phyloP scores from a whole-genome alignment of 2,888 invertebrate species.

The Clunio marinus region DNA sequence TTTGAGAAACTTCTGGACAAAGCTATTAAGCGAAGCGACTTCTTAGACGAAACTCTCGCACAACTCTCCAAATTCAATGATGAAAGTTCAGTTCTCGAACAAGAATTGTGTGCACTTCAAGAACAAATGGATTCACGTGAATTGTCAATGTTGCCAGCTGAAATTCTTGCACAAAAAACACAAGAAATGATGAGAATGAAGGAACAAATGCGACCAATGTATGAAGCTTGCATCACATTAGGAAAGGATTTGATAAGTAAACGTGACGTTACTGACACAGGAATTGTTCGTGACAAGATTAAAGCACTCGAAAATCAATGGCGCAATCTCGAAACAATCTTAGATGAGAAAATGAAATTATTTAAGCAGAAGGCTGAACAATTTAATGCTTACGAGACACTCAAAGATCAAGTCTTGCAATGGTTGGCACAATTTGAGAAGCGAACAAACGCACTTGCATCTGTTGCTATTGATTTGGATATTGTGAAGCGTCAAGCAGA shows the following conservation, averaged over 20 bases:
- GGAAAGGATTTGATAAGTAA: constrained; percentile 76
- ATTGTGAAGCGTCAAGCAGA: constrained; percentile 77
- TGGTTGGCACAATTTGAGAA: constrained; percentile 82
- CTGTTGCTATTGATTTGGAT: constrained; percentile 85
- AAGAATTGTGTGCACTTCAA: constrained; percentile 64
- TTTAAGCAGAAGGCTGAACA: constrained; percentile 82
- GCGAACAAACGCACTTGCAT: constrained; percentile 68
- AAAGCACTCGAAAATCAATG: constrained; percentile 84
- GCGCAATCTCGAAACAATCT: constrained; percentile 75
- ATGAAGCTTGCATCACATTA: constrained; percentile 73
- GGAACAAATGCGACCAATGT: constrained; percentile 60
- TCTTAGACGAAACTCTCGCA: constrained; percentile 72
- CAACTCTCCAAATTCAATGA: constrained; percentile 65
- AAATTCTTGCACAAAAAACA: constrained; percentile 60
- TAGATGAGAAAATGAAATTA: constrained; percentile 80
- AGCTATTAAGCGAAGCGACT: constrained; percentile 70
- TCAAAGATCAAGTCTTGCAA: constrained; percentile 71
- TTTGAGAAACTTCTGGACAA: constrained; percentile 84
- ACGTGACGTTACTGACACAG: constrained; percentile 85
- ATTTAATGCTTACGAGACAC: constrained; percentile 75
- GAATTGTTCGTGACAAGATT: constrained; percentile 75
- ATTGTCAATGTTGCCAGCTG: constrained; percentile 60
- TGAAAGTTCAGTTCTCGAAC: constrained; percentile 65
- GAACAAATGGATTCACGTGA: constrained; percentile 74
- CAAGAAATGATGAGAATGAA: constrained; percentile 53